Base-by-base conservation (phyloP, 2,888 invertebrate species). In the Hartigia nigra region DNA sequence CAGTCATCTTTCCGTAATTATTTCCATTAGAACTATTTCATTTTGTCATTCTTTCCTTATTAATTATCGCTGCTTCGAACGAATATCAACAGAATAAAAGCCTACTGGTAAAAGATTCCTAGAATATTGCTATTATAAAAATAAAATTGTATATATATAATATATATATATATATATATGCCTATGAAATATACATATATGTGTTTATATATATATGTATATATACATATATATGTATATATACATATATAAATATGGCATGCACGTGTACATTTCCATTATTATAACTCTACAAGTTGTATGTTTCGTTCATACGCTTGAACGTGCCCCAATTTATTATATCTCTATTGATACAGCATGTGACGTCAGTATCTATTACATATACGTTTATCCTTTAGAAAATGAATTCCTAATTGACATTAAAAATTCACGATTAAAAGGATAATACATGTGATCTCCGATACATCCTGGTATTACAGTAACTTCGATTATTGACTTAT, bases 71-170 rank as follows among this genome's bases (percentile, higher is more conserved):
- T 34, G 12, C 72, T n/a, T 31, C 32, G 31, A 32, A 12, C 72
- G 31, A 72, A 72, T 72, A 72, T 72, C 32, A 72, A 32, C 72
- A 9, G 72, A 72, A 72, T 34, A 72, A 72, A 32, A 72, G 4
- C 32, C 72, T 34, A 72, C 12, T 72, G 5, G 23, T 55, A 55
- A 55, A 55, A 55, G 39, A 55, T 55, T 55, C 23, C 23, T 55
- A 72, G 12, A 32, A 72, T 72, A 72, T 31, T 32, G 72, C 32
- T 31, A 72, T 72, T 31, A 72, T 12, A 72, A 72, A 72, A 72
- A 72, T 72, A 72, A 72, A 72, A 32, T 34, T 34, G 72, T 34
- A 4, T 32, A 2, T 70, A 5, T 32, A 5, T 32, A 32, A 32
- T 32, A 32, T 70, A 5, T 70, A n/a, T 70, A 32, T 32, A 32